These are phyloP conservation scores for Brenthis ino DNA, from an alignment of 2,888 invertebrate genomes.

Conservation along the genomic window DNA sequence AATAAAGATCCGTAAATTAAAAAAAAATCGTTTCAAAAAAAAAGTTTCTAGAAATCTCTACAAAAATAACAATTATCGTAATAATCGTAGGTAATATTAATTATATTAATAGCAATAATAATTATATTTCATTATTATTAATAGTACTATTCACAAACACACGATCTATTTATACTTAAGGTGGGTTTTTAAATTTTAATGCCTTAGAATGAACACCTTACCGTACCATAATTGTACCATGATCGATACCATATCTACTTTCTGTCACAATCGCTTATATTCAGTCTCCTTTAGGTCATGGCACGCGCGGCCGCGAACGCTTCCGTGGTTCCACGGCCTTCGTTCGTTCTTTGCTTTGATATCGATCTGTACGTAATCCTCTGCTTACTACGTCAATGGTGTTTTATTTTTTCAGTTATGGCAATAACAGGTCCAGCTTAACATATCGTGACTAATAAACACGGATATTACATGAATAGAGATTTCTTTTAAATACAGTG, in stretches of 20 bases:
- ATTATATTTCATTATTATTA: no score
- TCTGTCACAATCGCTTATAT: constrained; percentile 26
- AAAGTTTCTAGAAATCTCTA: no score
- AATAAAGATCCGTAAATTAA: no score
- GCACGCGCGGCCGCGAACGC: constrained; percentile 58
- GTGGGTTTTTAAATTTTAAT: no score
- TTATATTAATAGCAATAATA: no score
- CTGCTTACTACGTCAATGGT: constrained; percentile 17
- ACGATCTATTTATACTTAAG: no score
- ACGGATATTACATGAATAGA: neutral
- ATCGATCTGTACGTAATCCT: constrained; percentile 27
- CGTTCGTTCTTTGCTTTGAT: constrained; percentile 36
- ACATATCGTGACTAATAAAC: neutral
- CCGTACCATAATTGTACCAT: neutral
- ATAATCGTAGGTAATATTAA: no score
- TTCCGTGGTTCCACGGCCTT: constrained; percentile 57
- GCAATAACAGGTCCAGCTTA: neutral
- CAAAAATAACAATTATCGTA: no score
- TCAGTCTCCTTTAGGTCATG: constrained; percentile 44
- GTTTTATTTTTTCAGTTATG: neutral
- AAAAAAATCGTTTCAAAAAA: no score
- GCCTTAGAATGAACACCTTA: neutral
- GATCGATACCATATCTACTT: constrained; percentile 15
- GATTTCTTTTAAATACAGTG: no score
- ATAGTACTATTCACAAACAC: no score